Conservation (phyloP, 2,113 vertebrate genomes). For the Tylochromis polylepis region DNA sequence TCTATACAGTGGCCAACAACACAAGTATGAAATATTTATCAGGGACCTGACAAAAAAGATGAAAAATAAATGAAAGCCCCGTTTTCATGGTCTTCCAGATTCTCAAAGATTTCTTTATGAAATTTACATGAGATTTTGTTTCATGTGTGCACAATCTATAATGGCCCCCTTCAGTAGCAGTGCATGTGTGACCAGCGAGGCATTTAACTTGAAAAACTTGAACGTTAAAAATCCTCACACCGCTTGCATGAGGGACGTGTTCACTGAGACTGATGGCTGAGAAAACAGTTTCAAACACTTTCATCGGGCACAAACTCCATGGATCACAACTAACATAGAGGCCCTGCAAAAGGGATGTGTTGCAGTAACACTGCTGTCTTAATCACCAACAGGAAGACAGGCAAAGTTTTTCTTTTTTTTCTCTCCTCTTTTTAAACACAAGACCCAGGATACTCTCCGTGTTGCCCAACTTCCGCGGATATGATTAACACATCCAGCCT, state of each 20-base stretch:
- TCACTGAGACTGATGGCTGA: neutral
- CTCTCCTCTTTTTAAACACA: slow-evolving; percentile 25
- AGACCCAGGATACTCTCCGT: slow-evolving; percentile 43
- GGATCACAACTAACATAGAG: neutral
- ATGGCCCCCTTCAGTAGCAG: slow-evolving; percentile 30
- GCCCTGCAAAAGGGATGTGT: neutral
- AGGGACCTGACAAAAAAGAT: slow-evolving; percentile 77
- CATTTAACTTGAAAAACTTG: neutral
- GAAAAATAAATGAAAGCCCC: slow-evolving; percentile 76
- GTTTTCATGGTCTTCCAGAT: slow-evolving; percentile 79
- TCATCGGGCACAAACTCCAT: neutral
- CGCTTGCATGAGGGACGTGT: neutral
- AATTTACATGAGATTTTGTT: slow-evolving; percentile 74
- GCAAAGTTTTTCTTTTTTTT: neutral
- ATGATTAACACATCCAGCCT: slow-evolving; percentile 10
- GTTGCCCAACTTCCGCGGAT: slow-evolving; percentile 63
- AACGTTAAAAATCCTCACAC: neutral
- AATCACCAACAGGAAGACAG: slow-evolving; percentile 59
- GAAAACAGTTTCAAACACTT: neutral
- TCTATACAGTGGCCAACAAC: slow-evolving; percentile 67
- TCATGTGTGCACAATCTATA: slow-evolving; percentile 68
- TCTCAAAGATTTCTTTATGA: slow-evolving; percentile 75
- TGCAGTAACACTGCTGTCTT: slow-evolving; percentile 35
- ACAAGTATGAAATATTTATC: slow-evolving; percentile 75
- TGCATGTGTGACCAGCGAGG: neutral